Base-by-base conservation (phyloP, 1,140 invertebrate species). In the Drosophila tani region DNA sequence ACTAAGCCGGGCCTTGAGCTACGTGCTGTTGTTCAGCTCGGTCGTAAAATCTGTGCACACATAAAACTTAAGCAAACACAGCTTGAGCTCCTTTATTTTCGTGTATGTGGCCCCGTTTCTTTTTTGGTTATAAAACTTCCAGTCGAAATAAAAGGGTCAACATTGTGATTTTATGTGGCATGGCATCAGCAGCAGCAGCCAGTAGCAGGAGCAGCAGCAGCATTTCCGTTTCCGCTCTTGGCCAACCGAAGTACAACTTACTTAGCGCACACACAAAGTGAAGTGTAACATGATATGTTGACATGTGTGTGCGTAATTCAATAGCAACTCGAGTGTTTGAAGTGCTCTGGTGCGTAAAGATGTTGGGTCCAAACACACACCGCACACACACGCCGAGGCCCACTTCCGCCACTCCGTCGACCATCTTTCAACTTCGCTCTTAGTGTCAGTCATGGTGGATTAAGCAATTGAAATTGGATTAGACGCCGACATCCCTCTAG, bases 401-500 rank as follows among this genome's bases (percentile, higher is more conserved):
- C 47, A 40, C 56, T 24, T 27, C 46, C 27, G 27, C 19, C 27
- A 29, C 32, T n/a, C 40, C 15, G 21, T 53, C 59, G 38, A 45
- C 24, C 67, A 62, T 74, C 82, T 82, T 82, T 87, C 67, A 76
- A 69, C 75, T 55, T 66, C 47, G 66, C 66, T 79, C 75, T 70
- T 65, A 71, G 67, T 70, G 70, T 69, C 70, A 82, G 79, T 86
- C 80, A 83, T 67, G 64, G 76, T 66, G 80, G 80, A 82, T 86
- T 86, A 78, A 86, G 71, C 84, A 87, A 80, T 80, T 67, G 80
- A 83, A 77, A 80, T 69, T 80, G 76, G 80, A 80, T 83, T 83
- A 74, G 67, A 84, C 66, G 43, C 27, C 29, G 69, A 50, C 49
- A 51, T n/a, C 19, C 40, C 29, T 65, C 38, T 17, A 24, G 40